Base-by-base conservation (phyloP, 2,113 vertebrate genomes). In the Cephalophus harveyi region DNA sequence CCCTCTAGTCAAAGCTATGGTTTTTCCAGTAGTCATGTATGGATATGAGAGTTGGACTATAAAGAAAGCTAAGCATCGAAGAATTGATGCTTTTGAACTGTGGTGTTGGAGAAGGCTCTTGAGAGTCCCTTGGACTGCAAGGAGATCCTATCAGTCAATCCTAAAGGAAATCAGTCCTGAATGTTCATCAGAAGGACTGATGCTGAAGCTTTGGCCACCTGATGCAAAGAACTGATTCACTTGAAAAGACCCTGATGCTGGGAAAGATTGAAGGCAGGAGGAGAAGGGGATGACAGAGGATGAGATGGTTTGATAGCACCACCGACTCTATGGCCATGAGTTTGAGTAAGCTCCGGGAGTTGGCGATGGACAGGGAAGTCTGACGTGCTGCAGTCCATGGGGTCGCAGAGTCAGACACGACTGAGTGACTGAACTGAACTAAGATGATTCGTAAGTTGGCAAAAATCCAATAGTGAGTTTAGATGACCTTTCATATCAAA, bases 21-120 rank as follows among this genome's bases (percentile, higher is more conserved):
- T 71, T 71, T 71, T 71, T 36, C 64, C 64, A 36, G 4, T 11
- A 11, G n/a, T 71, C 64, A 71, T 21, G 64, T 36, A 36, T 36
- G 64, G n/a, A 21, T 71, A 11, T 36, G 9, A 71, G n/a, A 71
- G n/a, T 36, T 71, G 17, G 64, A 71, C 2, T 36, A 23, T 36
- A 23, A 71, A 71, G 67, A 71, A 36, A 71, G n/a, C n/a, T 71
- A 10, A 36, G 67, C 0, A 0, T 3, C 0, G 2, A 36, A 71
- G 19, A 36, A 71, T 12, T 71, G 67, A 36, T 23, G n/a, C 19
- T 36, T 71, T 71, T 71, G 67, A 36, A 71, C 19, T 71, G 0
- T 23, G n/a, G n/a, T 71, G n/a, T 23, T 36, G 9, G n/a, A 71
- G n/a, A 71, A 23, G 67, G 1, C n/a, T 36, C n/a, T 36, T 36